Conservation (phyloP, 2,797 vertebrate species). For the Gambelia wislizenii region DNA sequence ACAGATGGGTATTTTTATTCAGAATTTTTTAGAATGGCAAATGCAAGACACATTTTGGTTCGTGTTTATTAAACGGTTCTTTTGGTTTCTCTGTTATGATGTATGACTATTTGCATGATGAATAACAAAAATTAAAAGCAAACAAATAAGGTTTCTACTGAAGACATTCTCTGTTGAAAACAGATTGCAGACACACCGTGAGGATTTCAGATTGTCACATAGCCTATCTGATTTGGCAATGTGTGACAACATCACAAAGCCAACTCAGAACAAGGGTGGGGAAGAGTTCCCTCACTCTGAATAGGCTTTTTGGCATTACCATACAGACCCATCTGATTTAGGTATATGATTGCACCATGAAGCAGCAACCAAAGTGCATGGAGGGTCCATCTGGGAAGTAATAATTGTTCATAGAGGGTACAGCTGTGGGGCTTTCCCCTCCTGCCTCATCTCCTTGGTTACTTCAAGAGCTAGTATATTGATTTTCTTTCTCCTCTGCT, state of each 20-base stretch:
- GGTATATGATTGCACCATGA: not conserved
- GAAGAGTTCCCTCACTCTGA: not conserved
- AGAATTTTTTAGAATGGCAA: too few species aligned
- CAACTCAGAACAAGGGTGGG: not conserved
- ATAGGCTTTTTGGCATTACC: not conserved
- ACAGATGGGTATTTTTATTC: too few species aligned
- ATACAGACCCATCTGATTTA: not conserved
- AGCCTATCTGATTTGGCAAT: not conserved
- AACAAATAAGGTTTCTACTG: not conserved
- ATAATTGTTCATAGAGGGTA: conserved; percentile 51
- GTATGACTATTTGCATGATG: too few species aligned
- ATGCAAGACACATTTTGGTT: too few species aligned
- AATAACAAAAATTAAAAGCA: too few species aligned
- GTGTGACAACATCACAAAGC: not conserved
- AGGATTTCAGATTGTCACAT: not conserved
- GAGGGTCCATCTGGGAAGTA: not conserved
- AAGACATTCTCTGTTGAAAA: not conserved
- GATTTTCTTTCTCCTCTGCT: conserved; percentile 51
- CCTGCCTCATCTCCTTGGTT: conserved; percentile 60
- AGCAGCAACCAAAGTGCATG: not conserved
- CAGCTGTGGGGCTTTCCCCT: conserved; percentile 42
- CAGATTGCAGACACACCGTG: not conserved
- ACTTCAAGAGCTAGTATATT: conserved; percentile 54
- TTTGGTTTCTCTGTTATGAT: too few species aligned
- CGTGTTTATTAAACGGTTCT: too few species aligned